Base-by-base conservation (phyloP, 1,140 invertebrate species). In the Polypedilum vanderplanki region DNA sequence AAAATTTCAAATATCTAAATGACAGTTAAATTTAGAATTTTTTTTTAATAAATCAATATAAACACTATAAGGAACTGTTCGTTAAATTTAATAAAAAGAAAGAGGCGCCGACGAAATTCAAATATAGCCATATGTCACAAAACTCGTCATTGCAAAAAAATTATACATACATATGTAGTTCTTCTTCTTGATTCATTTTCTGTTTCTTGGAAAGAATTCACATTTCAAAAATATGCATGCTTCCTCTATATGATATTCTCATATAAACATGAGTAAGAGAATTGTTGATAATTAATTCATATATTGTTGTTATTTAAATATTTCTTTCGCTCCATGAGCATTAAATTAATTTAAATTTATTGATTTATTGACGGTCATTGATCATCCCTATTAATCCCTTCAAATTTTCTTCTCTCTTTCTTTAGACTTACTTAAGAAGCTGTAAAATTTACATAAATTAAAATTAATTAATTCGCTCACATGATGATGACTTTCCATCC, bases 321-420 rank as follows among this genome's bases (percentile, higher is more conserved):
- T 33, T 33, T 33, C 24, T 33, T 5, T 33, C 24, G 24, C 24
- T 33, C 24, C 24, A 33, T 5, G 24, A 33, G 24, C 24, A 33
- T 33, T 33, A 33, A n/a, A 33, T 33, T 33, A 33, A 33, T 33
- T 33, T 33, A 33, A 33, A 33, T 33, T 57, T 57, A 57, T 57
- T 57, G n/a, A 57, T 57, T 57, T 57, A 57, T 57, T 12, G 46
- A 12, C n/a, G 46, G 12, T 57, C 46, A 57, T 57, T 57, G 46
- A 57, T 57, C 46, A 57, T 57, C 46, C 46, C n/a, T 57, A n/a
- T 57, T 57, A 57, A 57, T 12, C 46, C 46, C 46, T 57, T 57
- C 5, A 33, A 3, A 5, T 5, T 33, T 5, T 33, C 24, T 33
- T 33, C 24, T 33, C 24, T 33, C 24, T 33, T 33, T 33, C 24